phyloP scores from a whole-genome alignment of 1,140 invertebrate genomes.

The Drosophila arawakana region DNA sequence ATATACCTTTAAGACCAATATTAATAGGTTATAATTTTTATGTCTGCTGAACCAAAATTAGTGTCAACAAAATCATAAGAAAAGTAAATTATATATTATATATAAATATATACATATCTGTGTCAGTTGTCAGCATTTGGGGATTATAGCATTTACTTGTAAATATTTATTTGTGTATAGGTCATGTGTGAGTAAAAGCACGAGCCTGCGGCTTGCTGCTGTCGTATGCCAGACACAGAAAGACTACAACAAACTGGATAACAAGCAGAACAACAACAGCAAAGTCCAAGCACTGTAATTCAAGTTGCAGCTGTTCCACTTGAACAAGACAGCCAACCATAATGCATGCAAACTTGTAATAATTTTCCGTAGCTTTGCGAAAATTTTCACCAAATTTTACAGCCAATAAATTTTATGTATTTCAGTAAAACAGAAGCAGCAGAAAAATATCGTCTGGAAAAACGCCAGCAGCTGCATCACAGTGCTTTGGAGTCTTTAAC shows the following conservation, averaged over 20 bases:
- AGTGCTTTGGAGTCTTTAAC: conserved; percentile 40
- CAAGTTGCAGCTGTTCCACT: conserved; percentile 47
- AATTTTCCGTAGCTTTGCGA: conserved; percentile 64
- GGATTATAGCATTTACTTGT: conserved; percentile 44
- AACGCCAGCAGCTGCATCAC: conserved; percentile 24
- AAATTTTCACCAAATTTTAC: conserved; percentile 64
- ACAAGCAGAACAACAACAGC: conserved; percentile 12
- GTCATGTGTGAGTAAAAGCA: conserved; percentile 9
- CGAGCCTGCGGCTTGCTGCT: conserved; percentile 21
- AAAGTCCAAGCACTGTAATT: conserved; percentile 36
- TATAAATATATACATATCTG: conserved; percentile 3
- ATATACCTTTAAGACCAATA: conserved; percentile 39
- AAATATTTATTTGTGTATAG: background rate
- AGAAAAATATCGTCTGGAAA: background rate
- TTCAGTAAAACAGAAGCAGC: conserved; percentile 25
- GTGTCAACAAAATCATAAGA: conserved; percentile 26
- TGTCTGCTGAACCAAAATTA: conserved; percentile 14
- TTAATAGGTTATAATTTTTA: conserved; percentile 40
- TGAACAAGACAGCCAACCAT: conserved; percentile 42
- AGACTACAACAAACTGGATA: background rate
- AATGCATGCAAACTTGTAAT: conserved; percentile 80
- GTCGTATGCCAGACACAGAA: conserved; percentile 15
- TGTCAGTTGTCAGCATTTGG: conserved; percentile 47
- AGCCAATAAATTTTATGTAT: conserved; percentile 76
- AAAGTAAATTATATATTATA: conserved; percentile 46